These are phyloP conservation scores for Pomacea canaliculata DNA, from an alignment of 2,888 invertebrate genomes.

Conservation along the genomic window DNA sequence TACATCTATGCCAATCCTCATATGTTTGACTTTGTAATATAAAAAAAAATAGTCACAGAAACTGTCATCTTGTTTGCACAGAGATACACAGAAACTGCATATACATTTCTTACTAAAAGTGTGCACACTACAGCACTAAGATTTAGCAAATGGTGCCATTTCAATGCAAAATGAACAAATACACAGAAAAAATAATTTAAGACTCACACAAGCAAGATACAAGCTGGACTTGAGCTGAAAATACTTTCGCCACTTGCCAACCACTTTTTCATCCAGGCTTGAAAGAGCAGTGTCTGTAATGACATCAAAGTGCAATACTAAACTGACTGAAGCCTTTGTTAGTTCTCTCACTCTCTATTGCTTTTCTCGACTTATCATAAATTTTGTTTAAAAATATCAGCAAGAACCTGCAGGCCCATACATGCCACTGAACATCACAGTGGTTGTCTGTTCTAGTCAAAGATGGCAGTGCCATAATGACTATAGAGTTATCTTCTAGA, in stretches of 20 bases:
- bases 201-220: constrained; percentile 75
- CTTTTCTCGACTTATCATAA: no score
- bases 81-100: neutral
- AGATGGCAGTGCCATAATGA: no score
- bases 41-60: no score
- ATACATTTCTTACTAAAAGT: neutral
- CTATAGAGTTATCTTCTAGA: no score
- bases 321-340: neutral
- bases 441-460: no score
- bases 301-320: constrained; percentile 1
- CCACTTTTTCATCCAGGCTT: constrained; percentile 72
- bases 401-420: neutral
- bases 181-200: neutral
- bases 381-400: neutral
- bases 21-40: no score
- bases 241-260: constrained; percentile 76
- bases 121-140: neutral
- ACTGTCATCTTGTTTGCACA: no score
- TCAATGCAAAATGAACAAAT: no score
- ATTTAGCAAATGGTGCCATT: neutral
- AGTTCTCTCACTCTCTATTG: neutral
- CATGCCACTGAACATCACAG: neutral
- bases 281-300: constrained; percentile 72
- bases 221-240: constrained; percentile 75
- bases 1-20: no score